Evolutionary conservation across 1,140 invertebrate species (phyloP), one percentile per base, ranked within the genome.

Genomic region (Antheraea pernyi): DNA sequence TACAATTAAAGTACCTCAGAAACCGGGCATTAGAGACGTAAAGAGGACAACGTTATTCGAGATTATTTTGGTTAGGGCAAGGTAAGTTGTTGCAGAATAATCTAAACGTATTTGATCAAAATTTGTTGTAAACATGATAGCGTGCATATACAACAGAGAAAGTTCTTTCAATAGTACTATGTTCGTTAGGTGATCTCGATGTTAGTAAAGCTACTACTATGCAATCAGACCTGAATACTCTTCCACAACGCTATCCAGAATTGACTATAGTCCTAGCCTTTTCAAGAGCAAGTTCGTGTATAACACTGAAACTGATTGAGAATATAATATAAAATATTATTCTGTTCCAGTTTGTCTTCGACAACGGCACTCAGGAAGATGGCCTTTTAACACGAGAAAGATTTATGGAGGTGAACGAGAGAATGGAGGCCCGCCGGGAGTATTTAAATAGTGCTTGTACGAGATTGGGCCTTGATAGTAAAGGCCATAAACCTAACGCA

Each of bases 401-500:
- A 69, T 91, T 91, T 53, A 73, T 89, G 70, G 89, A 91, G 68
- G 87, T 91, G 7, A 83, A 82, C 11, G 75, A 77, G 0, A 80
- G 91, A 22, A 93, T 93, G 92, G 86, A 91, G 18, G 79, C 76
- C 4, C 75, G 92, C 16, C 72, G 85, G 8, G 85, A 89, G 3
- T 88, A 79, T 70, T 68, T 92, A 58, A 76, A 73, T 58, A 78
- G 61, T 19, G 75, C 88, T 73, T 91, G 89, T 46, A 82, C 82
- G 6, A 81, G 70, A 36, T 76, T 82, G 0, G 80, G 87, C 18
- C 76, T 91, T 13, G 87, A 89, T 58, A 72, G 81, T 18, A 79
- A 80, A 3, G 78, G 78, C 39, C 79, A 88, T 18, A 92, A 91
- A 69, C 86, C 91, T 7, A 96, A 97, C 76, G 95, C 97, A 4